Conservation (phyloP, 2,797 vertebrate species). For the Vespertilio murinus region DNA sequence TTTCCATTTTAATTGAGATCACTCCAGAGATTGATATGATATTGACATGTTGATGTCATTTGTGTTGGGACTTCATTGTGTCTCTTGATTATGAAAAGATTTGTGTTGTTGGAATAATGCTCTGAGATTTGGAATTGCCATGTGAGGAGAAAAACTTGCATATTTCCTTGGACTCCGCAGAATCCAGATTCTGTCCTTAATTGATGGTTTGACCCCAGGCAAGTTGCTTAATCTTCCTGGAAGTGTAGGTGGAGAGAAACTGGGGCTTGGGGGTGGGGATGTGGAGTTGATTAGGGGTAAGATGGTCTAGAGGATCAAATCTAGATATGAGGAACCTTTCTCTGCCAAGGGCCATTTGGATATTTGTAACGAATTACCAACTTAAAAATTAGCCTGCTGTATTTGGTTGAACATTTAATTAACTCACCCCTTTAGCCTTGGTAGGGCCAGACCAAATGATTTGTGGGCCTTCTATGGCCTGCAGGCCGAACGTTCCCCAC, state of each 20-base stretch:
- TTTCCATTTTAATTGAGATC: neutral
- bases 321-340: neutral
- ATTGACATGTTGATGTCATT: neutral
- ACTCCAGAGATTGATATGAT: neutral
- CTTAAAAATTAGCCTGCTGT: too few species aligned
- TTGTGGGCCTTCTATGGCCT: too few species aligned
- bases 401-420: too few species aligned
- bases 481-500: too few species aligned
- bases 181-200: neutral
- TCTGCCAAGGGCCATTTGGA: too few species aligned
- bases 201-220: neutral
- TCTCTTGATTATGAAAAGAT: slow-evolving; percentile 13
- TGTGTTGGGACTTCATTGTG: neutral
- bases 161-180: neutral
- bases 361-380: too few species aligned
- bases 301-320: neutral
- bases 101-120: slow-evolving; percentile 17
- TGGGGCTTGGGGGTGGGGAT: neutral
- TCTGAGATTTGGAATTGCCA: neutral
- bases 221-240: neutral
- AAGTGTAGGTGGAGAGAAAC: neutral
- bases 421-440: too few species aligned
- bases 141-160: neutral
- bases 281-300: neutral
- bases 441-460: too few species aligned